These are phyloP conservation scores for Solea solea DNA, from an alignment of 2,113 vertebrate species.

Conservation along the genomic window DNA sequence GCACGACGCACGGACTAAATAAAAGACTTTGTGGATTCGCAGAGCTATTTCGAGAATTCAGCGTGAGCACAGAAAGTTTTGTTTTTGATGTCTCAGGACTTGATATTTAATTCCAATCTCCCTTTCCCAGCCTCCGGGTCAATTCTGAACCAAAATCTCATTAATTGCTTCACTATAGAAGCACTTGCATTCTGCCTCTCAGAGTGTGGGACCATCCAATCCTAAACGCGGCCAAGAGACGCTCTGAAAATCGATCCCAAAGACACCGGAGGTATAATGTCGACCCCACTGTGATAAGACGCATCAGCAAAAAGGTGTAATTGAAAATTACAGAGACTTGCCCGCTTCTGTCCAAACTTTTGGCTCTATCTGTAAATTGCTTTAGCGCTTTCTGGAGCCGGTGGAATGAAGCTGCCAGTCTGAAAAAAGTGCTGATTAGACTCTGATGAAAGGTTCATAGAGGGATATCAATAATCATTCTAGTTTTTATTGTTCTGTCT, in stretches of 20 bases:
- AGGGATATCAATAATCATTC: too few relatives aligned
- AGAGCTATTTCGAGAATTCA: slow-evolving; percentile 12
- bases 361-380: slow-evolving; percentile 20
- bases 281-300: slow-evolving; percentile 47
- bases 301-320: slow-evolving; percentile 62
- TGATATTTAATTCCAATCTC: slow-evolving; percentile 40
- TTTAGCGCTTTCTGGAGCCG: slow-evolving; percentile 12
- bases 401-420: background rate
- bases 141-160: slow-evolving; percentile 66
- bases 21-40: background rate
- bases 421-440: slow-evolving; percentile 4
- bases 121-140: slow-evolving; percentile 55
- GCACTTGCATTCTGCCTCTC: slow-evolving; percentile 54
- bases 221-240: slow-evolving; percentile 39
- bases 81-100: slow-evolving; percentile 46
- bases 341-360: slow-evolving; percentile 26
- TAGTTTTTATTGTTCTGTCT: too few relatives aligned
- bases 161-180: slow-evolving; percentile 64
- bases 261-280: slow-evolving; percentile 60
- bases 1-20: background rate
- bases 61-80: slow-evolving; percentile 34
- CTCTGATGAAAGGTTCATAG: background rate
- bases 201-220: slow-evolving; percentile 43
- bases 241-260: slow-evolving; percentile 57
- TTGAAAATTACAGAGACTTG: slow-evolving; percentile 54